phyloP scores from a whole-genome alignment of 2,797 vertebrate species.

The Thripadectes ignobilis region DNA sequence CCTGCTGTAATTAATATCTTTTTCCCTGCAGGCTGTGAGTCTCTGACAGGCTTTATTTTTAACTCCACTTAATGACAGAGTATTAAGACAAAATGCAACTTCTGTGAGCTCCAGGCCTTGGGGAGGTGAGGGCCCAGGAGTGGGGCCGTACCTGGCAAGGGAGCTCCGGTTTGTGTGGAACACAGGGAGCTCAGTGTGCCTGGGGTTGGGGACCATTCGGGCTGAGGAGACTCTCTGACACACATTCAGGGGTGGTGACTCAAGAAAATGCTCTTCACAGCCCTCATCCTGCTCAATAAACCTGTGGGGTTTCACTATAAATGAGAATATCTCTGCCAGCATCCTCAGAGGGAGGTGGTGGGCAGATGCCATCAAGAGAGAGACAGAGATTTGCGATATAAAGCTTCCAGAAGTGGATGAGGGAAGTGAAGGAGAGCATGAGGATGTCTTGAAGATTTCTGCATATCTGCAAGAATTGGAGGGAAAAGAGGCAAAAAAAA shows the following conservation, averaged over 20 bases:
- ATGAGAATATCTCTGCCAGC: neutral
- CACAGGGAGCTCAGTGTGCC: fast-evolving
- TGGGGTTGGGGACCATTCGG: too few species aligned
- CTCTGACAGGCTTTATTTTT: conserved; percentile 70
- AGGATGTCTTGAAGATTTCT: neutral
- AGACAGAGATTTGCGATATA: neutral
- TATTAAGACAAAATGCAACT: conserved; percentile 63
- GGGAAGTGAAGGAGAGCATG: neutral
- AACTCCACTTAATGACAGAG: conserved; percentile 66
- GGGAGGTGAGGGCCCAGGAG: neutral
- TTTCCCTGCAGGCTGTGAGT: conserved; percentile 47
- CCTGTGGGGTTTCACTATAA: neutral
- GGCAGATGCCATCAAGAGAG: neutral
- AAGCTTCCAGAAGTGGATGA: neutral
- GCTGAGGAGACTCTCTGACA: neutral
- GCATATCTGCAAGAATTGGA: neutral
- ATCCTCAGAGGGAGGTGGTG: neutral
- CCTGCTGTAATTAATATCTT: conserved; percentile 71
- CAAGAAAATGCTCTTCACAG: neutral
- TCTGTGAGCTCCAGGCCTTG: neutral
- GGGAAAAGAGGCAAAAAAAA: neutral
- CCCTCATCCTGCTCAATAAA: neutral
- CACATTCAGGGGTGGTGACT: neutral
- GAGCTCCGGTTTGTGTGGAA: neutral
- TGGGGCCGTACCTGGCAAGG: neutral